Conservation (phyloP, 2,797 vertebrate genomes). For the Fistularia tabacaria region DNA sequence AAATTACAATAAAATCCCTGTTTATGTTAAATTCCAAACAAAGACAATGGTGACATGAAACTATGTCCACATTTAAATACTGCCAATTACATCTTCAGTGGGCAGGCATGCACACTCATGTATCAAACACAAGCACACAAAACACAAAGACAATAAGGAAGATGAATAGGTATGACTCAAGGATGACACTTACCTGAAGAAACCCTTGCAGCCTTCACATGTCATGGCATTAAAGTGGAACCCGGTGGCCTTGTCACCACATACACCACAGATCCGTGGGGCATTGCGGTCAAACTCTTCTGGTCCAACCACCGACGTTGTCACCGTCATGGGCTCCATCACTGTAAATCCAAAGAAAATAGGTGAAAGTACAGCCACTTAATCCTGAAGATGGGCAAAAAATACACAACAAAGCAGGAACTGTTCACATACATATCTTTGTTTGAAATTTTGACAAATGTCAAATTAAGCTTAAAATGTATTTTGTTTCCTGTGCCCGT, state of each 20-base stretch:
- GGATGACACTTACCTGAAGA: slow-evolving; percentile 84
- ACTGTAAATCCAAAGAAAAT: slow-evolving; percentile 52
- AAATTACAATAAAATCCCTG: too few species aligned
- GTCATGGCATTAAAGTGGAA: slow-evolving; percentile 99
- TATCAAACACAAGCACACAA: too few species aligned
- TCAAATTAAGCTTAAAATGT: slow-evolving; percentile 17
- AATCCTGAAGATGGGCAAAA: too few species aligned
- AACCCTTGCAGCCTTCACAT: slow-evolving; percentile 97
- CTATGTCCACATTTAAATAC: too few species aligned
- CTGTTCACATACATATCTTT: not conserved
- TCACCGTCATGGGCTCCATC: slow-evolving; percentile 84
- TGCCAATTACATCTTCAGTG: too few species aligned
- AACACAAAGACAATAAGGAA: too few species aligned
- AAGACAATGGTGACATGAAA: too few species aligned
- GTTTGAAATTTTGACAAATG: slow-evolving; percentile 6
- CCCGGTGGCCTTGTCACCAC: slow-evolving; percentile 92
- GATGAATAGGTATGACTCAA: too few species aligned
- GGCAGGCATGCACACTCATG: too few species aligned
- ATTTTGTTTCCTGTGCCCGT: slow-evolving; percentile 12
- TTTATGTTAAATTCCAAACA: too few species aligned
- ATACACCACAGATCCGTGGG: slow-evolving; percentile 92
- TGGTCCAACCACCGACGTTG: slow-evolving; percentile 78
- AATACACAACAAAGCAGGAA: too few species aligned
- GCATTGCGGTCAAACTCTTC: slow-evolving; percentile 87
- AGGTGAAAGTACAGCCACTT: slow-evolving; percentile 6